A percentile compares a stretch with the other conserved stretches of the same genome.
phyloP scores from a whole-genome alignment of 2,113 vertebrate genomes.

The Oreocharis arfaki region DNA sequence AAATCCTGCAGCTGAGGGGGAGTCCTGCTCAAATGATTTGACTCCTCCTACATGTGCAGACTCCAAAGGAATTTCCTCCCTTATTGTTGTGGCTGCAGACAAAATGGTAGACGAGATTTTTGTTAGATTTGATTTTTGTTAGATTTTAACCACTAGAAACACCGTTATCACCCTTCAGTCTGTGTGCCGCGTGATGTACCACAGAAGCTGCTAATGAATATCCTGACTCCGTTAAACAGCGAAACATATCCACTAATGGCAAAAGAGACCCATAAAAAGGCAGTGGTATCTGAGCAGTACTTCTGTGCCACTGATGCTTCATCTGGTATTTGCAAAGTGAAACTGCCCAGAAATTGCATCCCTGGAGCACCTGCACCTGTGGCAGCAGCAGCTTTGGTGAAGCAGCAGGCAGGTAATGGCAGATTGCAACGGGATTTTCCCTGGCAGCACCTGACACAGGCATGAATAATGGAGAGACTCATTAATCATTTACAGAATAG shows the following conservation, averaged over 20 bases:
- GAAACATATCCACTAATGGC: neutral
- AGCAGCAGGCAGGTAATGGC: neutral
- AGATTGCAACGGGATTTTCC: neutral
- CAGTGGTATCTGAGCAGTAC: neutral
- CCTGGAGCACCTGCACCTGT: neutral
- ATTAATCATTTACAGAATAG: slow-evolving; percentile 45
- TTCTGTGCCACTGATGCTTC: neutral
- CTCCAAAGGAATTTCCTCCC: neutral
- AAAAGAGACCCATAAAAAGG: neutral
- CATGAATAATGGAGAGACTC: slow-evolving; percentile 23
- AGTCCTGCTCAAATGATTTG: neutral
- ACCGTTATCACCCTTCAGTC: neutral
- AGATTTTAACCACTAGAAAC: neutral
- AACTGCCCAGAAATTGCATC: neutral
- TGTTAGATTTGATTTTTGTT: neutral
- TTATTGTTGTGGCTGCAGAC: neutral
- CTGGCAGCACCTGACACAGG: neutral
- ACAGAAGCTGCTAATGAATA: neutral
- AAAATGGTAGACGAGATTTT: neutral
- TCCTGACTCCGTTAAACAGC: neutral
- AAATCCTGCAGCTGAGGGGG: neutral
- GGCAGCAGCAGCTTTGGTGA: neutral
- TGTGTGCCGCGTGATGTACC: neutral
- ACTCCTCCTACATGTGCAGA: neutral
- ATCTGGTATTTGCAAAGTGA: neutral